phyloP scores from a whole-genome alignment of 2,113 vertebrate species.

The Furnarius figulus region DNA sequence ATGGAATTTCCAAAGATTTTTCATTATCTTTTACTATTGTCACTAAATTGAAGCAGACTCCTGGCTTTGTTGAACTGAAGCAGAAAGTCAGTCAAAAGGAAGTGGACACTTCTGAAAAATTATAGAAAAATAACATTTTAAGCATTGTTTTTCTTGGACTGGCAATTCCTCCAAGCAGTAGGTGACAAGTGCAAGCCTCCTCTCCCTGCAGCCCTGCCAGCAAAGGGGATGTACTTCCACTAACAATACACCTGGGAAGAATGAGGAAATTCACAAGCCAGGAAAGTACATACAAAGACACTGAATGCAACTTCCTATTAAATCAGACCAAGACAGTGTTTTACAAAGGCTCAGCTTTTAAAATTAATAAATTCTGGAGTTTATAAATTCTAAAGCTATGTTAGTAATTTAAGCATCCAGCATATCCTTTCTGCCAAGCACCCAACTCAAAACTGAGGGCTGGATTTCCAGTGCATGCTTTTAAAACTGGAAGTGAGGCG shows the following conservation, averaged over 20 bases:
- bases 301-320: neutral
- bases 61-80: neutral
- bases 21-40: neutral
- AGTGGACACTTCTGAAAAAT: neutral
- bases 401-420: too few relatives aligned
- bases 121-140: fast-evolving
- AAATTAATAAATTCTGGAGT: neutral
- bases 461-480: fast-evolving
- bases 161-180: neutral
- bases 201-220: fast-evolving
- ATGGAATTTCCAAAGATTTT: neutral
- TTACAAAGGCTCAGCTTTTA: neutral
- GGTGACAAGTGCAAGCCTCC: neutral
- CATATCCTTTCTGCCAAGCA: fast-evolving
- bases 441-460: too few relatives aligned
- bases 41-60: neutral
- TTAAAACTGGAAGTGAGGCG: neutral
- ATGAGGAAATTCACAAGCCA: neutral
- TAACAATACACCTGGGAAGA: neutral
- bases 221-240: neutral
- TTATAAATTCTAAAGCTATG: too few relatives aligned
- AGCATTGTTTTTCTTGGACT: neutral
- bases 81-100: neutral
- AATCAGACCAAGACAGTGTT: neutral
- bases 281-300: neutral